Base-by-base conservation (phyloP, 2,888 invertebrate genomes). In the Melangyna quadrimaculata region DNA sequence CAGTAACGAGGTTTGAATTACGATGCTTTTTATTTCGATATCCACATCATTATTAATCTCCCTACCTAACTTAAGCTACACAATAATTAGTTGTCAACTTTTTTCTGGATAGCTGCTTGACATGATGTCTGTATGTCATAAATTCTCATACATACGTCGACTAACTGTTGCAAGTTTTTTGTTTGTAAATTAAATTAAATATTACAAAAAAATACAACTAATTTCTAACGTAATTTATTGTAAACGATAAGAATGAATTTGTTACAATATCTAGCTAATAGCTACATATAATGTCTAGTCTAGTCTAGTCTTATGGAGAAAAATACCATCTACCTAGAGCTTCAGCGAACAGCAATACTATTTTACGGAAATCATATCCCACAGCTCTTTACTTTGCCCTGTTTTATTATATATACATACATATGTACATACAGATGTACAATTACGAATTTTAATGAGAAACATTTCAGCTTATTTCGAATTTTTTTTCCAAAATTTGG, bases 121-220 rank as follows among this genome's bases (percentile, higher is more conserved):
- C 61, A 75, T 19, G 40, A 69, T 43, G 35, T 74, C 37, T 27
- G 12, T 55, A 29, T 17, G 22, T 22, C n/a, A 22, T 37, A 10
- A 48, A 57, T 67, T 78, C 78, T 51, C 67, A 79, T 55, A 78
- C 67, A 79, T 55, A 78, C 19, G n/a, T 32, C 27, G 5, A 14
- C 19, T 37, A n/a, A 40, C 40, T 29, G 29, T 29, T 55, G 3
- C 7, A 12, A 2, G 4, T 19, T 27, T 19, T 37, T 67, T 65
- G 59, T 48, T 17, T 19, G 9, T 12, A 22, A 35, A 14, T 19
- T 19, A 14, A 35, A 32, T 32, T 10, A 17, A 32, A 65, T 19
- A 24, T 35, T 35, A 5, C 45, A 63, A 61, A 63, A 55, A 55
- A 14, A 22, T n/a, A 35, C 61, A 14, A 5, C 22, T 67, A 48